Percentiles rank a stretch among this genome's conserved stretches.
phyloP scores from a whole-genome alignment of 2,888 invertebrate genomes.

The Cryptus armator region DNA sequence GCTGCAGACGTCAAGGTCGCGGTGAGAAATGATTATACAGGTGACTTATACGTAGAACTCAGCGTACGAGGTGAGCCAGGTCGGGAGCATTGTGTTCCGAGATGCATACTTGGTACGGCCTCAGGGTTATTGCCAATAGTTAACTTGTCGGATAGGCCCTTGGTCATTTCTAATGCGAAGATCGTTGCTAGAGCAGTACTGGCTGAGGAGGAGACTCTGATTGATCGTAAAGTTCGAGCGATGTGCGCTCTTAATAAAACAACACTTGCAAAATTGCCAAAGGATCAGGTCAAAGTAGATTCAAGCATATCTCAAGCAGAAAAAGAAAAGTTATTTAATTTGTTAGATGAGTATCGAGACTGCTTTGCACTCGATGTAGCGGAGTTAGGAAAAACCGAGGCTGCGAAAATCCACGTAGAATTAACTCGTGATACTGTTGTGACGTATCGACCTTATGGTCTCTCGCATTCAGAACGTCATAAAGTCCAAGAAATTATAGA shows the following conservation, averaged over 20 bases:
- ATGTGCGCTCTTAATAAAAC: neutral
- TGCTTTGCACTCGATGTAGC: conserved; percentile 25
- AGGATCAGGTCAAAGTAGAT: conserved; percentile 7
- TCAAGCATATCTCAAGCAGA: neutral
- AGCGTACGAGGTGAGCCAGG: conserved; percentile 44
- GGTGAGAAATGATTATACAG: conserved; percentile 41
- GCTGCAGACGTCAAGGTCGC: conserved; percentile 70
- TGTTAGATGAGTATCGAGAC: conserved; percentile 33
- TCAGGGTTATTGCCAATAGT: conserved; percentile 24
- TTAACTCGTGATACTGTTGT: conserved; percentile 32
- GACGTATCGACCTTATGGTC: conserved; percentile 35
- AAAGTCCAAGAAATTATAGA: conserved; percentile 34
- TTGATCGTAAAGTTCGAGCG: neutral
- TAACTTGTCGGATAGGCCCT: conserved; percentile 29
- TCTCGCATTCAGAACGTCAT: conserved; percentile 51
- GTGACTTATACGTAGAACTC: conserved; percentile 59
- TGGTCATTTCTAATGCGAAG: neutral
- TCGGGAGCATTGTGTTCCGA: conserved; percentile 43
- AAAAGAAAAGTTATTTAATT: conserved; percentile 12
- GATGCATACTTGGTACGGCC: conserved; percentile 24
- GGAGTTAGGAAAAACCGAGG: conserved; percentile 33
- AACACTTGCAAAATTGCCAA: neutral
- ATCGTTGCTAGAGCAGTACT: conserved; percentile 26
- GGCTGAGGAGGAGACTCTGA: conserved; percentile 9
- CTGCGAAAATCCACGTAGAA: conserved; percentile 45